Base-by-base conservation (phyloP, 2,888 invertebrate species). In the Scaptodrosophila latifasciaeformis region DNA sequence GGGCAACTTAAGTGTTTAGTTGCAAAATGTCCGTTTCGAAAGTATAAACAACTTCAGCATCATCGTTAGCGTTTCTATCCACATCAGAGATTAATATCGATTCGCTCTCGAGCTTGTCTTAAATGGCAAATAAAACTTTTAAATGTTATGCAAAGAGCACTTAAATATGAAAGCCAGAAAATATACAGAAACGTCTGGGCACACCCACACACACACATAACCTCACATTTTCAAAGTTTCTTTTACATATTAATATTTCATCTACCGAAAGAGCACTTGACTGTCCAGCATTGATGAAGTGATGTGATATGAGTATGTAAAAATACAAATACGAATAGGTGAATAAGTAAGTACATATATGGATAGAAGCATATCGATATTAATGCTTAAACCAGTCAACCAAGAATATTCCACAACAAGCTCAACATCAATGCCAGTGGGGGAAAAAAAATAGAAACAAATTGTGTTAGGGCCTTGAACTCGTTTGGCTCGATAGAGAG, bases 401-500 rank as follows among this genome's bases (percentile, higher is more conserved):
- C n/a, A n/a, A n/a, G n/a, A n/a, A n/a, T n/a, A n/a, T n/a, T n/a
- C n/a, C n/a, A n/a, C n/a, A n/a, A n/a, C n/a, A n/a, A n/a, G n/a
- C 70, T 60, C 75, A 59, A 62, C 70, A 70, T 70, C 52, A 47
- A 65, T 53, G 78, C 76, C n/a, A n/a, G n/a, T n/a, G n/a, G 24
- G 24, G 24, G 24, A 24, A 7, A 7, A 24, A 7, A 7, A 3
- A 24, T 7, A 5, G 62, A 59, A 70, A 71, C 79, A 79, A 79
- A 79, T 71, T 71, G 72, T 62, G 56, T 75, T 78, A 75, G 58
- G 59, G 64, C 45, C 47, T 59, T 75, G 79, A 79, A 75, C 76
- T 76, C 62, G 24, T 24, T 55, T 67, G 65, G 79, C 76, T 79
- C 71, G 79, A 76, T 59, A 49, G 46, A 39, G 29, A 27, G 42